Conservation (phyloP, 2,113 vertebrate species). For the Chloropsis hardwickii region DNA sequence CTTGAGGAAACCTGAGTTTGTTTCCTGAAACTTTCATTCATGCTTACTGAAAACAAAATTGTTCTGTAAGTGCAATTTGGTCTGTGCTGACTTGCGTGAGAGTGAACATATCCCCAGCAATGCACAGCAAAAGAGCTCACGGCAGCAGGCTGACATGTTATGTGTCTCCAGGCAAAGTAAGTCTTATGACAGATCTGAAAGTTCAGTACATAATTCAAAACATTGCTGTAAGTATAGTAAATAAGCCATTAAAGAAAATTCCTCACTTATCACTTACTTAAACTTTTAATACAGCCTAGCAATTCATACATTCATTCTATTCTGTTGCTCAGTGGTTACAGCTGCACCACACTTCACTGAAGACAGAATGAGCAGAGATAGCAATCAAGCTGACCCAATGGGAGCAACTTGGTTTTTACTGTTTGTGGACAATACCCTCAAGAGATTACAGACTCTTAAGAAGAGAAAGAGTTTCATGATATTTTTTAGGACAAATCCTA, state of each 20-base stretch:
- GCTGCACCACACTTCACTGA: background rate
- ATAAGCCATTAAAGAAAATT: conserved; percentile 35
- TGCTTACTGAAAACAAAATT: conserved; percentile 23
- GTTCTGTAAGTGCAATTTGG: background rate
- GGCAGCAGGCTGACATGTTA: background rate
- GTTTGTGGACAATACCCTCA: background rate
- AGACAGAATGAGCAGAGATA: background rate
- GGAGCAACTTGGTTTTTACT: background rate
- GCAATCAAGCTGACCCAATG: background rate
- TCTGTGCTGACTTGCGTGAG: background rate
- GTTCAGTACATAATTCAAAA: conserved; percentile 20
- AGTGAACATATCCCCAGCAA: background rate
- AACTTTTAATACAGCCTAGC: background rate
- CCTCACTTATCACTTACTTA: conserved; percentile 7
- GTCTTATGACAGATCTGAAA: conserved; percentile 30
- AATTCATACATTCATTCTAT: conserved; percentile 4
- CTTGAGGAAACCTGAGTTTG: background rate
- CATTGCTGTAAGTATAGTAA: background rate
- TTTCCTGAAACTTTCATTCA: background rate
- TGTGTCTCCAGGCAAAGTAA: conserved; percentile 29
- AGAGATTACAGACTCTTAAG: background rate
- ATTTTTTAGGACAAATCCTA: background rate
- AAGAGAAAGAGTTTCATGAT: background rate
- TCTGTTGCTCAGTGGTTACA: background rate
- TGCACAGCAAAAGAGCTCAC: background rate